phyloP scores from a whole-genome alignment of 2,113 vertebrate species.

The Panthera leo region DNA sequence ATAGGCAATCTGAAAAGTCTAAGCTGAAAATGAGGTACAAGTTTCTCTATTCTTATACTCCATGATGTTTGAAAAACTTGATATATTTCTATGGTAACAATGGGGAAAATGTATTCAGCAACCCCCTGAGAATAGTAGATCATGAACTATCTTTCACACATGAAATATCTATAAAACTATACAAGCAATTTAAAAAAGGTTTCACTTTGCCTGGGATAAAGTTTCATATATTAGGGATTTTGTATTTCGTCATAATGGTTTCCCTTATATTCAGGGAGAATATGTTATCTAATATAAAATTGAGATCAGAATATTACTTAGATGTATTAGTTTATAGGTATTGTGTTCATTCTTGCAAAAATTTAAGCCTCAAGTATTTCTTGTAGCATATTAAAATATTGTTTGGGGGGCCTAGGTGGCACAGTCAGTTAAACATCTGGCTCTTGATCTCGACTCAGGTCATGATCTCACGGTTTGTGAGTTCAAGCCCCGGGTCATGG shows the following conservation, averaged over 20 bases:
- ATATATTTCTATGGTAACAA: neutral
- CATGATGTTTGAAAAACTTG: neutral
- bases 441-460: too few species aligned
- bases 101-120: neutral
- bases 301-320: neutral
- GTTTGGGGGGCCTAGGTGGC: neutral
- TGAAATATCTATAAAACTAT: neutral
- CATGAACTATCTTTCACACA: neutral
- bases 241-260: neutral
- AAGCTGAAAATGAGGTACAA: constrained; percentile 45
- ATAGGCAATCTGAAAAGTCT: constrained; percentile 31
- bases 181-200: neutral
- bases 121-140: neutral
- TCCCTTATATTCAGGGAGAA: neutral
- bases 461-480: too few species aligned
- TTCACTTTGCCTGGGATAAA: neutral
- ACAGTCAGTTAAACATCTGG: too few species aligned
- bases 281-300: neutral
- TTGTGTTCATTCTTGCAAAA: neutral
- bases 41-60: neutral
- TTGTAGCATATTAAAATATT: neutral
- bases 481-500: too few species aligned
- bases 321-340: neutral
- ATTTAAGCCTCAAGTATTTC: neutral
- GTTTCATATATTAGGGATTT: neutral